Evolutionary conservation across 2,888 invertebrate genomes (phyloP), one percentile per base, ranked within the genome.

Genomic region (Vesta saturnalis): DNA sequence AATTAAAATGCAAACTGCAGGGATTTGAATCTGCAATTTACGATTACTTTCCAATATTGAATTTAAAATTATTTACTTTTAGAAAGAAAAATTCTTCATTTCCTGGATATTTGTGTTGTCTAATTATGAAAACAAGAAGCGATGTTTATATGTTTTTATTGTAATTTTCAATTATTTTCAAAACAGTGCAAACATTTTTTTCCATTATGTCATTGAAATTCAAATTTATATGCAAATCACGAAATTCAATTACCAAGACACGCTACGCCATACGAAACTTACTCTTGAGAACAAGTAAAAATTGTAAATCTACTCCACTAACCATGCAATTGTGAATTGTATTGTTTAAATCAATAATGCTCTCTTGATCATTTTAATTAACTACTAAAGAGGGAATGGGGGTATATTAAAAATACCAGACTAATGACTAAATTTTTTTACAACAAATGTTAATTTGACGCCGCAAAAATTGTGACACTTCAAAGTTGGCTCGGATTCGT

Each of bases 1-100:
- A 52, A 52, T 52, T 52, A 52, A 52, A 52, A 52, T 52, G 52
- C 52, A 52, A 52, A 52, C 21, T 52, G 19, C 5, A 52, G 19
- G 19, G 52, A 19, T 52, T 52, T 52, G 12, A 18, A 52, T n/a
- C 21, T 21, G 52, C 39, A 39, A 39, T 6, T 39, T 8, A 39
- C 39, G 39, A n/a, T 39, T 39, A 39, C n/a, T 39, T 39, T 39
- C 39, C 39, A 39, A 39, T 39, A 39, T 8, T 39, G 12, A 39
- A 39, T 39, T 39, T n/a, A n/a, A n/a, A n/a, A n/a, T n/a, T 39
- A 39, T 39, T 39, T 39, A 39, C 12, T n/a, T 39, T 39, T 39
- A 10, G 8, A 39, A 39, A 39, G 2, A 3, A 10, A n/a, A 39
- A n/a, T n/a, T n/a, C 3, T 39, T n/a, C 8, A 39, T 39, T 39